Conservation (phyloP, 2,113 vertebrate genomes). For the Paramormyrops kingsleyae region DNA sequence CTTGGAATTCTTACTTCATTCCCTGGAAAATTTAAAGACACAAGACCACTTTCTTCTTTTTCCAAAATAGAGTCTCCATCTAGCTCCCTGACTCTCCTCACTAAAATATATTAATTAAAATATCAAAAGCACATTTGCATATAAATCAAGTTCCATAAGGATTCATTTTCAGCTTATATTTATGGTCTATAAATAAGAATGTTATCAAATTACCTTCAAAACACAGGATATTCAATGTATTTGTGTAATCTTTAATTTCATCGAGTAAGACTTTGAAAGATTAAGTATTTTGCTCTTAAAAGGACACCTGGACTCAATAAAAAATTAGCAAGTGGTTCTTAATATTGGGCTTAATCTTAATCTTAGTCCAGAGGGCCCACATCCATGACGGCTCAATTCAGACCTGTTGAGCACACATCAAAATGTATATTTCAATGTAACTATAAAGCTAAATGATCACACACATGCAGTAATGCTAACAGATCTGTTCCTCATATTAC, state of each 20-base stretch:
- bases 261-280: background rate
- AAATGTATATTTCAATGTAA: background rate
- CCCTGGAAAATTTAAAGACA: background rate
- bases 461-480: background rate
- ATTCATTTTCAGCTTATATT: background rate
- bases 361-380: background rate
- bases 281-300: background rate
- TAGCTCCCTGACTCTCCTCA: background rate
- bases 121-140: background rate
- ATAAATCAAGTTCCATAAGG: background rate
- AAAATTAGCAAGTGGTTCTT: background rate
- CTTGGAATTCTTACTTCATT: background rate
- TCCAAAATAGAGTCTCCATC: background rate
- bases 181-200: background rate
- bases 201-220: background rate
- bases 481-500: background rate
- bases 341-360: background rate
- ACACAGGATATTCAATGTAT: background rate
- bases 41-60: background rate
- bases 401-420: background rate
- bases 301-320: background rate
- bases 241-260: background rate
- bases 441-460: background rate
- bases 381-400: background rate
- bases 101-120: background rate